Conservation (phyloP, 2,113 vertebrate genomes). For the Montifringilla adamsi region DNA sequence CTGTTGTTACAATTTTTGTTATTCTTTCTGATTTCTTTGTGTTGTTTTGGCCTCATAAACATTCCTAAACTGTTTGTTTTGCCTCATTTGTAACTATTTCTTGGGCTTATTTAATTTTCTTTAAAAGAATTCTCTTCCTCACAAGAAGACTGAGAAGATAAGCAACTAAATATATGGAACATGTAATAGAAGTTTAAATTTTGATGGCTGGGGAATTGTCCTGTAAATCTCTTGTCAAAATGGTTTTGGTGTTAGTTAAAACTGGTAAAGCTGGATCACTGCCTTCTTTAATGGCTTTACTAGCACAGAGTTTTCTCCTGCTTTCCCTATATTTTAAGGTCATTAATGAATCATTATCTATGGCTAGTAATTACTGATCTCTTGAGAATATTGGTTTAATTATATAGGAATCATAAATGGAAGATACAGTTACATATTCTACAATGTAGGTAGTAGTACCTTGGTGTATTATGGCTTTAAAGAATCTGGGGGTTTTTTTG, state of each 20-base stretch:
- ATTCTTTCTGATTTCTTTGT: not conserved
- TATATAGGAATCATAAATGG: constrained; percentile 52
- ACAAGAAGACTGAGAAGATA: not conserved
- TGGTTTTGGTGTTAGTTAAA: constrained; percentile 23
- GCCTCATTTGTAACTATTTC: not conserved
- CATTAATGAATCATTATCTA: constrained; percentile 61
- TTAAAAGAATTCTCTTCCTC: not conserved
- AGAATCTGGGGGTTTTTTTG: constrained; percentile 31
- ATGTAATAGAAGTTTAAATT: not conserved
- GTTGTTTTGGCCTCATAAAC: not conserved
- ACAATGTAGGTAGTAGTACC: constrained; percentile 5
- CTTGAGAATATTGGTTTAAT: constrained; percentile 59
- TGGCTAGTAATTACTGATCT: constrained; percentile 55
- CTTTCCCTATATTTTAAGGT: constrained; percentile 35
- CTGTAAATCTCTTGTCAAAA: constrained; percentile 1
- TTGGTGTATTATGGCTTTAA: constrained; percentile 62
- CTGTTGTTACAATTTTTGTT: not conserved
- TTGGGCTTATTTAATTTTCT: not conserved
- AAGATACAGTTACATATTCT: constrained; percentile 24
- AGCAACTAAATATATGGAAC: not conserved
- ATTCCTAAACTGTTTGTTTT: not conserved
- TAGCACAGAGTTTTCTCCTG: constrained; percentile 22
- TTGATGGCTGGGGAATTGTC: not conserved
- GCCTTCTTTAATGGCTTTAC: constrained; percentile 23
- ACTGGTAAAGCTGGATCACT: constrained; percentile 13